Percentiles rank a stretch among this genome's conserved stretches.
Conservation (phyloP, 2,113 vertebrate species). For the Mormoops blainvillei region DNA sequence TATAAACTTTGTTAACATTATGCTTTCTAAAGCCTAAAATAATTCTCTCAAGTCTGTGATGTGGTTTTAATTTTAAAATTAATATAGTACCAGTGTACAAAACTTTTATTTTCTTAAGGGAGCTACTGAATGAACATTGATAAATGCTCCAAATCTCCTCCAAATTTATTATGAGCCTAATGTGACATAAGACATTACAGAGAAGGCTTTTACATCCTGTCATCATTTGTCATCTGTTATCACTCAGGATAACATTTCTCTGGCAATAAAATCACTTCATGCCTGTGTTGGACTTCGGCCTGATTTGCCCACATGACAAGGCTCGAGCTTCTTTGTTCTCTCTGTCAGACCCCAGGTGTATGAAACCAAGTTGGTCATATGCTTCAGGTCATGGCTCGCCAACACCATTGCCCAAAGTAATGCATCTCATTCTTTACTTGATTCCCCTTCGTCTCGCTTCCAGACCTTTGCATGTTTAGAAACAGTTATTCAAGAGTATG, state of each 20-base stretch:
- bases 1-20: neutral
- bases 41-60: neutral
- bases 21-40: neutral
- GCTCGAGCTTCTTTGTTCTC: neutral
- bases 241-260: neutral
- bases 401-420: neutral
- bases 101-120: neutral
- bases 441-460: neutral
- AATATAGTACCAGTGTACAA: neutral
- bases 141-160: neutral
- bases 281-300: neutral
- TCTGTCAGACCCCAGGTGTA: neutral
- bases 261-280: neutral
- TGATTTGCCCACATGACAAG: neutral
- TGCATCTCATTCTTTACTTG: neutral
- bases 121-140: neutral
- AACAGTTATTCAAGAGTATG: neutral
- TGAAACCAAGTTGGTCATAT: neutral
- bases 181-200: neutral
- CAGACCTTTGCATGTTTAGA: neutral
- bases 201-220: neutral
- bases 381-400: neutral
- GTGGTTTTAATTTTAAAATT: neutral
- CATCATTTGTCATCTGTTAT: neutral
- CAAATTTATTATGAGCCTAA: conserved; percentile 24